phyloP scores from a whole-genome alignment of 2,113 vertebrate species.

The Ellobius talpinus region DNA sequence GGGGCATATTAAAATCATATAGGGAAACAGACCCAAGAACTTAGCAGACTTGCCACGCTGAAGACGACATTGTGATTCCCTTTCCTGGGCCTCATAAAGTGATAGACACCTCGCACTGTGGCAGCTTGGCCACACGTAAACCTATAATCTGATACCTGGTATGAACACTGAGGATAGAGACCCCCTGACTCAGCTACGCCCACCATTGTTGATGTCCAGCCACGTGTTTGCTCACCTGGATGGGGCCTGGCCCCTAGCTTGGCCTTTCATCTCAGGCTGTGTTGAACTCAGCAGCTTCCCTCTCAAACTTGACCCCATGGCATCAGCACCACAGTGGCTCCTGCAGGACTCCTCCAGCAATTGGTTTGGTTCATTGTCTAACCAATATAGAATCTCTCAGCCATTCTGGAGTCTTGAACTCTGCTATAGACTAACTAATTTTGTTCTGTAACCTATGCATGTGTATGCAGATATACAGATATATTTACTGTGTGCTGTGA shows the following conservation, averaged over 20 bases:
- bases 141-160: background rate
- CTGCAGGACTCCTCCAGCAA: background rate
- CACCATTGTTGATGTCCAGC: background rate
- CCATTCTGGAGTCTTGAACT: background rate
- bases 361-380: background rate
- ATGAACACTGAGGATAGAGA: background rate
- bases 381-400: background rate
- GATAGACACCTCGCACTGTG: background rate
- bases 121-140: background rate
- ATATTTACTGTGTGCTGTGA: background rate
- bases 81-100: background rate
- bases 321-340: background rate
- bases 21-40: background rate
- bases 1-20: background rate
- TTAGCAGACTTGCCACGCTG: background rate
- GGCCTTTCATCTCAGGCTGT: background rate
- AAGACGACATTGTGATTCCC: background rate
- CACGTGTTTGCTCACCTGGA: background rate
- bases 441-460: background rate
- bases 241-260: background rate
- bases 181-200: background rate
- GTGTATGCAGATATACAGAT: background rate
- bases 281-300: background rate
- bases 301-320: too few species aligned
- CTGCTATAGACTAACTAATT: background rate